Evolutionary conservation across 2,888 invertebrate genomes (phyloP).

Genomic region (Drepanosiphum platanoidis): DNA sequence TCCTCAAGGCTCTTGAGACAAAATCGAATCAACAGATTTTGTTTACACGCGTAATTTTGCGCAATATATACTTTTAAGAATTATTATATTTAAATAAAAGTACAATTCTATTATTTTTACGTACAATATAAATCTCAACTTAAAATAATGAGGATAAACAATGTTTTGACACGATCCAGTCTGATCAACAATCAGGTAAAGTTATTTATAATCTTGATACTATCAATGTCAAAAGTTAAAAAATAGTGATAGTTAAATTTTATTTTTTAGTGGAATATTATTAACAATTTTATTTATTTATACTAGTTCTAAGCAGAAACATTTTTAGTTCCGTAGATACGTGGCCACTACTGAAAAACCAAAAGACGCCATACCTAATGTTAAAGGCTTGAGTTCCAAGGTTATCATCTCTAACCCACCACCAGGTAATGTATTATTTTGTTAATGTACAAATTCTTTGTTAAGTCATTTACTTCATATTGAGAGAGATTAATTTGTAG

Average conservation of each 20-base stretch:
- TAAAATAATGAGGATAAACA: conserved; percentile 46
- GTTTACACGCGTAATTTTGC: not conserved
- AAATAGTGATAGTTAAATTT: not conserved
- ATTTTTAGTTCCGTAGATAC: conserved; percentile 59
- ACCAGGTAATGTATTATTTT: conserved; percentile 32
- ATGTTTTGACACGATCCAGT: conserved; percentile 32
- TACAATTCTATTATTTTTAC: not conserved
- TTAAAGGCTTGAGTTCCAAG: conserved; percentile 58
- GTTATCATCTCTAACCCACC: conserved; percentile 56
- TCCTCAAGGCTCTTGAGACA: not conserved
- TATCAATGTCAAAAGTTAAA: conserved; percentile 40
- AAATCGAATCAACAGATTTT: not conserved
- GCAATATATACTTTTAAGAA: not conserved
- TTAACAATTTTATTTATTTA: conserved; percentile 21
- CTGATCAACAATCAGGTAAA: conserved; percentile 47
- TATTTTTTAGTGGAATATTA: not conserved
- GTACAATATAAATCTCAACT: too few species aligned
- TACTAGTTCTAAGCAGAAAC: conserved; percentile 50
- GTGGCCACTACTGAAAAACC: conserved; percentile 27
- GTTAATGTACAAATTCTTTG: not conserved
- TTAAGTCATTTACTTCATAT: too few species aligned
- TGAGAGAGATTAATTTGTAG: too few species aligned
- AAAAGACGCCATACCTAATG: conserved; percentile 41
- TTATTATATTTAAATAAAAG: not conserved
- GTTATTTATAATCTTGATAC: not conserved